Evolutionary conservation across 64 coral and sea anemone species (phyloP), one percentile per base, ranked within the genome.

Genomic region (Montipora capricornis): DNA sequence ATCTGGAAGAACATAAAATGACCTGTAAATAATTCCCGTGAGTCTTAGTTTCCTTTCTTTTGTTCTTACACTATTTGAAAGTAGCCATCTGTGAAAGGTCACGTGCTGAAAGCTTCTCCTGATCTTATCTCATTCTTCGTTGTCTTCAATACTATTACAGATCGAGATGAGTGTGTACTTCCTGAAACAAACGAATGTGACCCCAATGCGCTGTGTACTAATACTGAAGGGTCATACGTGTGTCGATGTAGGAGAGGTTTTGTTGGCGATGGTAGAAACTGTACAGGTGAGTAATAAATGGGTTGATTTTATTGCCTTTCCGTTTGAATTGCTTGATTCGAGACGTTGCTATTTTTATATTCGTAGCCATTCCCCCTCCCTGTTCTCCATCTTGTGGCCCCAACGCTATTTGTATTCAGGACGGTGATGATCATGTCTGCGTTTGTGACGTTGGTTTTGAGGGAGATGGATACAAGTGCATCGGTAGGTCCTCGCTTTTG

Each of bases 381-480:
- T 93, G 91, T 15, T 74, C 75, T 24, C 81, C 81, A 20, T n/a
- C 80, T 17, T 93, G 91, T 19, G 91, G 55, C 22, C 80, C 19
- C 11, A 93, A 93, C 58, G 73, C 81, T 12, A 47, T 62, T 12
- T 93, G 91, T 37, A 9, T 73, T 24, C 55, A 87, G 14, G 57
- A 79, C 9, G n/a, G n/a, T 22, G 80, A 1, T 13, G 1, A 14
- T 58, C 53, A 73, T 73, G 17, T 68, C 8, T 93, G 91, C 68
- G 47, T 93, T 76, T 93, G 91, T 58, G 78, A 87, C 51, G 1
- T 9, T 57, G 91, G 91, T 15, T 93, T 64, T 11, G 66, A 77
- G 75, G 90, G 90, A 1, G 26, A 81, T 15, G 82, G 82, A 13
- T 71, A 71, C 45, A 84, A 75, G 3, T 92, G 90, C 44, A 92